Evolutionary conservation across 2,888 invertebrate genomes (phyloP).

Genomic region (Chymomyza amoena): DNA sequence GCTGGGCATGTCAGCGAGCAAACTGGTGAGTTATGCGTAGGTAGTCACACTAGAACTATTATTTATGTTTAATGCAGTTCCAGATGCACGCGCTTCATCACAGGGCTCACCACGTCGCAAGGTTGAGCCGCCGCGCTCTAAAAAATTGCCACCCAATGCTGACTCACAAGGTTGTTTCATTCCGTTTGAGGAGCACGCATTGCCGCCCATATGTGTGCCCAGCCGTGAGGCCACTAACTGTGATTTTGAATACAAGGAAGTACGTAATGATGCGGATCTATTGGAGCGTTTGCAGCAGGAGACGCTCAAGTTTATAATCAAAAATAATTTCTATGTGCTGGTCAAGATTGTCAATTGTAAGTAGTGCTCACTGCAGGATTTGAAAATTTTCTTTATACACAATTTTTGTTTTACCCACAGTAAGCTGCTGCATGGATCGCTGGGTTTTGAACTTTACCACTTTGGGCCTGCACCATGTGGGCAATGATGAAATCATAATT

Average conservation of each 20-base stretch:
- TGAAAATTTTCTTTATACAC: too few species aligned
- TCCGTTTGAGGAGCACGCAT: slow-evolving; percentile 78
- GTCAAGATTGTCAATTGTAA: slow-evolving; percentile 87
- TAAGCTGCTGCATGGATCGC: slow-evolving; percentile 87
- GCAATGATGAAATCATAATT: slow-evolving; percentile 90
- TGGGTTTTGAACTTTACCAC: slow-evolving; percentile 88
- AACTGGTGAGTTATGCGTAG: slow-evolving; percentile 21
- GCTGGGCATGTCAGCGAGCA: slow-evolving; percentile 17
- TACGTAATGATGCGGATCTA: slow-evolving; percentile 80
- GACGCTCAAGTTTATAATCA: slow-evolving; percentile 86
- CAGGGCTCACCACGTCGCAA: slow-evolving; percentile 62
- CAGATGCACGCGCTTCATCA: slow-evolving; percentile 40
- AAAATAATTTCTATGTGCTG: slow-evolving; percentile 86
- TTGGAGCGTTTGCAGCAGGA: slow-evolving; percentile 82
- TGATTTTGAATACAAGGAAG: slow-evolving; percentile 74
- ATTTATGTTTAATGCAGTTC: neutral
- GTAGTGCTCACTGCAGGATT: slow-evolving; percentile 73
- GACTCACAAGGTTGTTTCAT: slow-evolving; percentile 75
- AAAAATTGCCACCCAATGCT: slow-evolving; percentile 66
- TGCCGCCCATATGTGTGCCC: slow-evolving; percentile 80
- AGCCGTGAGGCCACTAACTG: slow-evolving; percentile 62
- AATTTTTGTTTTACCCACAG: slow-evolving; percentile 75
- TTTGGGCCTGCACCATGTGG: slow-evolving; percentile 87
- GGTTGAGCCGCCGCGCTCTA: slow-evolving; percentile 46
- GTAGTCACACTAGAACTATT: neutral